phyloP scores from a whole-genome alignment of 2,888 invertebrate species.

The Lamellibrachia columna region DNA sequence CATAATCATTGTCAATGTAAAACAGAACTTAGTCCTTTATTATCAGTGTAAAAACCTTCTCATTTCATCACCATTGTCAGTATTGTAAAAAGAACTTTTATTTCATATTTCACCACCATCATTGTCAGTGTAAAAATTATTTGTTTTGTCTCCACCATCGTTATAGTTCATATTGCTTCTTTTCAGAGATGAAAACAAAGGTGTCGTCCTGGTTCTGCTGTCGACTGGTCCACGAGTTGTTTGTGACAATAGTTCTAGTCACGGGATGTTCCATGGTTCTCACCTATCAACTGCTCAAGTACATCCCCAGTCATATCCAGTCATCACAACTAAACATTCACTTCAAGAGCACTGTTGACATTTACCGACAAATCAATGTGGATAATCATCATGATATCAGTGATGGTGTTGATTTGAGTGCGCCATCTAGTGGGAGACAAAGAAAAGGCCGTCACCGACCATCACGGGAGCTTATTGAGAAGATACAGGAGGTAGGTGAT shows the following conservation, averaged over 20 bases:
- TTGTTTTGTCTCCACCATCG: background rate
- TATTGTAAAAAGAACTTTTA: background rate
- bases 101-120: background rate
- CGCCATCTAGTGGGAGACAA: background rate
- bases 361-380: background rate
- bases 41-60: background rate
- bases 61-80: background rate
- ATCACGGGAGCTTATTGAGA: background rate
- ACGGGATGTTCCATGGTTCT: background rate
- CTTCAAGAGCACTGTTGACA: background rate
- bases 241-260: background rate
- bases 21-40: background rate
- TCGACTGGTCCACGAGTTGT: background rate
- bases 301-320: background rate
- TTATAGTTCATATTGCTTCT: background rate
- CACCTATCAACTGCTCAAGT: conserved; percentile 9
- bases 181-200: background rate
- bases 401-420: background rate
- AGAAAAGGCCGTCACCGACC: background rate
- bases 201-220: background rate
- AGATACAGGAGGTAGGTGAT: background rate
- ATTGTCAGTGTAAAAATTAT: background rate
- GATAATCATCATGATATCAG: background rate
- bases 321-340: background rate
- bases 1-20: background rate